phyloP scores from a whole-genome alignment of 1,140 invertebrate genomes.

The Periplaneta americana region DNA sequence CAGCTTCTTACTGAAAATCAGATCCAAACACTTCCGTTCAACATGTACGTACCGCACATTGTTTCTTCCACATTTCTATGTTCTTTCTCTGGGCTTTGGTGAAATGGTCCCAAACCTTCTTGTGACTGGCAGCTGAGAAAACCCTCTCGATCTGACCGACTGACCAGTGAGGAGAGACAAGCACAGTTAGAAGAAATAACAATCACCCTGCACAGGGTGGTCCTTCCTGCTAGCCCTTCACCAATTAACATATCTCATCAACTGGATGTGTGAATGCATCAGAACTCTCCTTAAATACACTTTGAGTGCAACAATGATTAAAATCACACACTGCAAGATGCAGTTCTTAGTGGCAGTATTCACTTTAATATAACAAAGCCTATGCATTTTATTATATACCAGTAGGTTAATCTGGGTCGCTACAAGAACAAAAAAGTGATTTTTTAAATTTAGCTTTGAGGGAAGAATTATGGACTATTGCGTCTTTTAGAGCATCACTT shows the following conservation, averaged over 20 bases:
- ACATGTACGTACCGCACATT: constrained; percentile 81
- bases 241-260: not conserved
- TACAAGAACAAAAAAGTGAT: too few species aligned
- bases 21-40: not conserved
- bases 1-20: not conserved
- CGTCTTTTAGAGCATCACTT: too few species aligned
- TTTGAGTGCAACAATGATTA: not conserved
- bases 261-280: not conserved
- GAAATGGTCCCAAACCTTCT: constrained; percentile 99
- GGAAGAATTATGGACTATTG: too few species aligned
- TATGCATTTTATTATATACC: too few species aligned
- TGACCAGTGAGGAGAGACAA: constrained; percentile 39
- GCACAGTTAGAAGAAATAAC: constrained; percentile 16
- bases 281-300: not conserved
- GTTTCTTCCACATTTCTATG: constrained; percentile 96
- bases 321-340: too few species aligned
- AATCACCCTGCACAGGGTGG: constrained; percentile 5
- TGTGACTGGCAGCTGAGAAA: constrained; percentile 88
- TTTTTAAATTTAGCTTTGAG: too few species aligned
- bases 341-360: too few species aligned
- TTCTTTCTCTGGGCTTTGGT: constrained; percentile 97
- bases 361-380: too few species aligned
- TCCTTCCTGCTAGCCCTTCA: constrained; percentile 3
- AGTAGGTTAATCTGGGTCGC: too few species aligned
- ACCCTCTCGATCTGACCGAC: constrained; percentile 97